Percentiles rank a stretch among this genome's conserved stretches.
These are phyloP conservation scores for Cotesia vestalis DNA, from an alignment of 1,140 invertebrate species.

Conservation along the genomic window DNA sequence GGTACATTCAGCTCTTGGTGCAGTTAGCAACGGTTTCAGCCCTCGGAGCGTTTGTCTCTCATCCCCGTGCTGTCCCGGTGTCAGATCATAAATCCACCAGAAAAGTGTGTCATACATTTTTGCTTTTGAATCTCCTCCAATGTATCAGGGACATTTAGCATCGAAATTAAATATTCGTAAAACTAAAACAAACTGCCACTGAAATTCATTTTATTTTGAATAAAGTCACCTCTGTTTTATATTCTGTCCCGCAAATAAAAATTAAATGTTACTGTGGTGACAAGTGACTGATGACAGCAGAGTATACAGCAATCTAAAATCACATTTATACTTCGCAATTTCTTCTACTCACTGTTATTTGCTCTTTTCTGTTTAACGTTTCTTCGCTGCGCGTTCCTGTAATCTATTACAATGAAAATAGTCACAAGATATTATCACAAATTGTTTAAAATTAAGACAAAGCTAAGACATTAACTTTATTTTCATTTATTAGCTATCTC, in stretches of 20 bases:
- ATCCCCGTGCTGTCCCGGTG: conserved; percentile 1
- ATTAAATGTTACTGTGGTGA: neutral
- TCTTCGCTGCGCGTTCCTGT: neutral
- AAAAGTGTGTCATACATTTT: conserved; percentile 27
- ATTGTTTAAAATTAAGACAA: conserved; percentile 37
- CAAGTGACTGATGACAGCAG: neutral
- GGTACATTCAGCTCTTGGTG: conserved; percentile 27
- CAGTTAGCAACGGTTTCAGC: conserved; percentile 28
- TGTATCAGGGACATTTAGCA: conserved; percentile 1
- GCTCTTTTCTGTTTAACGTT: neutral
- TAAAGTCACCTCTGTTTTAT: no score
- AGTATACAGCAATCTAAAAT: neutral
- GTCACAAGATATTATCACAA: conserved; percentile 23
- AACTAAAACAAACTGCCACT: neutral
- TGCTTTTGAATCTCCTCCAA: conserved; percentile 25
- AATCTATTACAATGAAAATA: neutral
- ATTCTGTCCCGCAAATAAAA: neutral
- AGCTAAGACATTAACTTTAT: conserved; percentile 32
- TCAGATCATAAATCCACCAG: conserved; percentile 24
- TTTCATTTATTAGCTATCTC: conserved; percentile 36
- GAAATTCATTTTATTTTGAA: no score
- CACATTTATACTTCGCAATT: neutral
- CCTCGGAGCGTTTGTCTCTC: conserved; percentile 25
- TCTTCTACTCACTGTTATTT: neutral
- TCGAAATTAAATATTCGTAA: neutral